These are phyloP conservation scores for Chromoteleia sp. DNA, from an alignment of 2,888 invertebrate genomes.

Conservation along the genomic window DNA sequence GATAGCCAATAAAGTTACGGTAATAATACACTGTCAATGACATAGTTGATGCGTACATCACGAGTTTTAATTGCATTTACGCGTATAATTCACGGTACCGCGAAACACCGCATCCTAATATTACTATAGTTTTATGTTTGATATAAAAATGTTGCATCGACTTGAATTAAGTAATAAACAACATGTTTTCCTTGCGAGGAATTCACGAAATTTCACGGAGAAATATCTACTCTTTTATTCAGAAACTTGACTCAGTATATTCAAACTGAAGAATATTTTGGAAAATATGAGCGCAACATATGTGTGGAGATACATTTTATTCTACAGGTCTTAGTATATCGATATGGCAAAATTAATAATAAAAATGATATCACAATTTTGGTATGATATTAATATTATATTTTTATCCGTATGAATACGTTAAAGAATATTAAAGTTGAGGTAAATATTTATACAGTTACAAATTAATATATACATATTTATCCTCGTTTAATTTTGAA, in stretches of 20 bases:
- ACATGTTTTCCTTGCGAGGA: slow-evolving; percentile 12
- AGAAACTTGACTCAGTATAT: slow-evolving; percentile 29
- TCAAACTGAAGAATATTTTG: slow-evolving; percentile 48
- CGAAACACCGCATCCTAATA: background rate
- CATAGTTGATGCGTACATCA: background rate
- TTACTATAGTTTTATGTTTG: background rate
- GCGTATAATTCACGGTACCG: background rate
- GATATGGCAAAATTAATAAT: slow-evolving; percentile 20
- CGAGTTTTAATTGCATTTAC: background rate
- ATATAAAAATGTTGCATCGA: slow-evolving; percentile 14
- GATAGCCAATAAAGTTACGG: slow-evolving; percentile 38
- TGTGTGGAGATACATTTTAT: slow-evolving; percentile 22
- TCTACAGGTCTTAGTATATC: background rate
- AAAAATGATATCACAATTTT: background rate
- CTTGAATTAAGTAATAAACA: slow-evolving; percentile 38
- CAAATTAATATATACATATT: too few relatives aligned
- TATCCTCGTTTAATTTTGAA: too few relatives aligned
- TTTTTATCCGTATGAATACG: slow-evolving; percentile 2
- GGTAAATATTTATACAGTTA: too few relatives aligned
- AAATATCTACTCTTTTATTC: slow-evolving; percentile 32
- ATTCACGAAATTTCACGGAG: slow-evolving; percentile 26
- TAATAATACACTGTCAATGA: slow-evolving; percentile 3
- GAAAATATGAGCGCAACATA: slow-evolving; percentile 40
- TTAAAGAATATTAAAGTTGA: too few relatives aligned
- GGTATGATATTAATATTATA: background rate